Evolutionary conservation across 2,888 invertebrate species (phyloP).

Genomic region (Athalia rosae): DNA sequence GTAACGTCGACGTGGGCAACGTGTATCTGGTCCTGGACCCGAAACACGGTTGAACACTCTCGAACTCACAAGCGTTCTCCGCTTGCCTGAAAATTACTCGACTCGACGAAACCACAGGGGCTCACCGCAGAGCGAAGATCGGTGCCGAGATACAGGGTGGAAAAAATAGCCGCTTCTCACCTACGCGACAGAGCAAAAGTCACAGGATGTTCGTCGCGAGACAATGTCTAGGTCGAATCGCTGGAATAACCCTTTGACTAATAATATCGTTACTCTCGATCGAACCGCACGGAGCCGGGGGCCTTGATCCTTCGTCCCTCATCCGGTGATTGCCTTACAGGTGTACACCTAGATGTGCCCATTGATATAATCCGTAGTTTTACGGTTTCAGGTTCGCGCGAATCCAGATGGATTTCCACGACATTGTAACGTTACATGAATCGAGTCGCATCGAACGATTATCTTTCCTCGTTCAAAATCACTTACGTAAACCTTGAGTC

Average conservation of each 20-base stretch:
- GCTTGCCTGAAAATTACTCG: neutral
- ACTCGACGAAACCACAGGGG: neutral
- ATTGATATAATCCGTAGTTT: constrained; percentile 15
- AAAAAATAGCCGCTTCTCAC: neutral
- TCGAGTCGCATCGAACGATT: neutral
- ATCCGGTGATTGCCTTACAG: constrained; percentile 7
- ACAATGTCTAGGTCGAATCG: constrained; percentile 20
- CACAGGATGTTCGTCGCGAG: neutral
- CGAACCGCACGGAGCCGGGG: neutral
- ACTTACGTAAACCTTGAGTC: neutral
- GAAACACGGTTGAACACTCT: neutral
- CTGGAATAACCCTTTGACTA: neutral
- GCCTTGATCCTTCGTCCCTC: constrained; percentile 35
- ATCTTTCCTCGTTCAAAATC: constrained; percentile 11
- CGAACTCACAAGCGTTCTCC: no score
- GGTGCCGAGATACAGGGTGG: neutral
- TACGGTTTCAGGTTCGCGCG: constrained; percentile 37
- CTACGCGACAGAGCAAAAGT: no score
- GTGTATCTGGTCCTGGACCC: constrained; percentile 3
- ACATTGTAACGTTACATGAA: constrained; percentile 12
- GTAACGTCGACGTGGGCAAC: neutral
- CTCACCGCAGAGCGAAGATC: neutral
- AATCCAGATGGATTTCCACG: constrained; percentile 15
- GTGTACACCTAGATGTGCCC: neutral
- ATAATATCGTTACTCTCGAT: neutral